These are phyloP conservation scores for Acleris sparsana DNA, from an alignment of 2,888 invertebrate genomes.

Conservation along the genomic window DNA sequence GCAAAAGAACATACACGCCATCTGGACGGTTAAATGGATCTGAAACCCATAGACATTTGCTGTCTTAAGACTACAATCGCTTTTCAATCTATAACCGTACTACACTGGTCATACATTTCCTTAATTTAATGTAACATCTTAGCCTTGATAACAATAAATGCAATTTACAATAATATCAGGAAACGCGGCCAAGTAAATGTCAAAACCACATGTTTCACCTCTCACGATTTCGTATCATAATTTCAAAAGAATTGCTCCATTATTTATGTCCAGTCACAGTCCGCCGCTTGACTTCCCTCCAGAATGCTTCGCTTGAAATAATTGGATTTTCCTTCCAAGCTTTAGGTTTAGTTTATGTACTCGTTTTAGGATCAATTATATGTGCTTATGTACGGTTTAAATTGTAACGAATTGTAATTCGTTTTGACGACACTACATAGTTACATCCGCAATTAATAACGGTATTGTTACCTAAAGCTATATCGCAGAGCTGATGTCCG, in stretches of 20 bases:
- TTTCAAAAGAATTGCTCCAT: conserved; percentile 48
- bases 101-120: too few relatives aligned
- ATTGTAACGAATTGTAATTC: background rate
- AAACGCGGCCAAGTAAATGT: conserved; percentile 30
- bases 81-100: too few relatives aligned
- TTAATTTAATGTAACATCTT: too few relatives aligned
- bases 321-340: conserved; percentile 43
- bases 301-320: conserved; percentile 40
- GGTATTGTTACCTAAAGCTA: conserved; percentile 9
- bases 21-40: too few relatives aligned
- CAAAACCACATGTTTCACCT: conserved; percentile 35
- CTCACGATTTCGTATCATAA: conserved; percentile 46
- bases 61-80: too few relatives aligned
- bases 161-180: background rate
- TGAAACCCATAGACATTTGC: too few relatives aligned
- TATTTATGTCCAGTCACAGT: conserved; percentile 47
- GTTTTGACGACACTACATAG: too few relatives aligned
- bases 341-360: conserved; percentile 32
- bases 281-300: conserved; percentile 43
- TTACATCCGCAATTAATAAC: conserved; percentile 7
- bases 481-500: conserved; percentile 1
- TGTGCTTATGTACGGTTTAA: background rate
- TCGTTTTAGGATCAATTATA: conserved; percentile 2
- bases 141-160: background rate
- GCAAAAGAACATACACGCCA: too few relatives aligned